Percentiles rank a stretch among this genome's conserved stretches.
Conservation (phyloP, 2,797 vertebrate species). For the Craterocephalus amniculus region DNA sequence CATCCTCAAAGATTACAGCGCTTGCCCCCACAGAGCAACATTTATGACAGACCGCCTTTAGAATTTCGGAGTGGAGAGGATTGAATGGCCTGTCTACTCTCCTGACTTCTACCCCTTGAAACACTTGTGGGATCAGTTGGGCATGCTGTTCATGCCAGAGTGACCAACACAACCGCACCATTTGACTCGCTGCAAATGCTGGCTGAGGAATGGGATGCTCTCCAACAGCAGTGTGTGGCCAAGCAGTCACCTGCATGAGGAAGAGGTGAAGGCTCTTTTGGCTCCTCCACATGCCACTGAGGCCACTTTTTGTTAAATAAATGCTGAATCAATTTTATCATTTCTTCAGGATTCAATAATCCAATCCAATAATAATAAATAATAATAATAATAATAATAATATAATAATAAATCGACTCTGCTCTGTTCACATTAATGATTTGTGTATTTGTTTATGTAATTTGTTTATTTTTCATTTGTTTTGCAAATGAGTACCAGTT, state of each 20-base stretch:
- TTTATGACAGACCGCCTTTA: not conserved
- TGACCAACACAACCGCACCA: not conserved
- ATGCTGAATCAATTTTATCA: not conserved
- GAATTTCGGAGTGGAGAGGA: too few species aligned
- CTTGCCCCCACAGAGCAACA: not conserved
- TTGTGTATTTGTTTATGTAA: too few species aligned
- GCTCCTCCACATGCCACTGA: not conserved
- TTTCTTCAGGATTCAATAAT: not conserved
- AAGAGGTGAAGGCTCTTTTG: not conserved
- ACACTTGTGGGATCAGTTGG: not conserved
- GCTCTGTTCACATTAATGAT: too few species aligned
- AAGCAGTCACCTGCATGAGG: not conserved
- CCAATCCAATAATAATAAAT: too few species aligned
- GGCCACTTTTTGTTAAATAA: not conserved
- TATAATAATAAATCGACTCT: too few species aligned
- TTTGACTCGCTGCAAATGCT: not conserved
- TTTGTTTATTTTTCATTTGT: too few species aligned
- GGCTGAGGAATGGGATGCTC: not conserved
- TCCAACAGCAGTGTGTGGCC: not conserved
- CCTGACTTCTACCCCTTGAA: too few species aligned
- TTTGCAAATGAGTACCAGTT: too few species aligned
- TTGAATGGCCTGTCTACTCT: too few species aligned
- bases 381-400: too few species aligned
- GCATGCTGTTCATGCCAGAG: not conserved
- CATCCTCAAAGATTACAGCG: too few species aligned